These are phyloP conservation scores for Lottia scabra DNA, from an alignment of 2,888 invertebrate genomes.

Conservation along the genomic window DNA sequence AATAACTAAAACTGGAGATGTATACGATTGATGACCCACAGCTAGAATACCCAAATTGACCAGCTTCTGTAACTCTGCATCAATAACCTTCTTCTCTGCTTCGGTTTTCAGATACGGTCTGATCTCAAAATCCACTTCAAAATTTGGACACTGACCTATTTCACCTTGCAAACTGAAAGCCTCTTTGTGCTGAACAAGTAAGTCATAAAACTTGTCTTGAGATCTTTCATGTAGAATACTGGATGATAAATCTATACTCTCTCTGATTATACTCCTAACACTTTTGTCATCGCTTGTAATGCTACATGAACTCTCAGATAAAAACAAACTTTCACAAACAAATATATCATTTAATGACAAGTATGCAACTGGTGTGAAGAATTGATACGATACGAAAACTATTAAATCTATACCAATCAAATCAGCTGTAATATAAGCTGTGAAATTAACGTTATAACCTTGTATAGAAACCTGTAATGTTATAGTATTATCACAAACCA, in stretches of 20 bases:
- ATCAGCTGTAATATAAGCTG: too few relatives aligned
- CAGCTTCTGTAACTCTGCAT: background rate
- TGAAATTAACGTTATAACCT: too few relatives aligned
- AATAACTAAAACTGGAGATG: too few relatives aligned
- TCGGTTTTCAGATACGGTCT: background rate
- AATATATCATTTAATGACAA: background rate
- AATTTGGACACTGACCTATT: too few relatives aligned
- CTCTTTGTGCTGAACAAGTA: background rate
- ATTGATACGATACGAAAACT: too few relatives aligned
- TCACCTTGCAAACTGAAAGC: too few relatives aligned
- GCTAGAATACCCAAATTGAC: background rate
- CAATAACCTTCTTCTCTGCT: background rate
- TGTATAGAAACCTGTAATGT: too few relatives aligned
- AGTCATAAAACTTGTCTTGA: background rate
- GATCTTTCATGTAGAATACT: background rate
- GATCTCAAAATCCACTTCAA: background rate
- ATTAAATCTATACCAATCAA: too few relatives aligned
- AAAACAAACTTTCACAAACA: background rate
- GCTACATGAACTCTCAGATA: background rate
- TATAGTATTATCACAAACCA: too few relatives aligned
- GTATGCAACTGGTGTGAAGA: background rate
- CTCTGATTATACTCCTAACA: too few relatives aligned
- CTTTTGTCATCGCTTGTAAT: too few relatives aligned
- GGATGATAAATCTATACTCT: background rate
- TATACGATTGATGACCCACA: background rate